Base-by-base conservation (phyloP, 1,140 invertebrate genomes). In the Venturia canescens region DNA sequence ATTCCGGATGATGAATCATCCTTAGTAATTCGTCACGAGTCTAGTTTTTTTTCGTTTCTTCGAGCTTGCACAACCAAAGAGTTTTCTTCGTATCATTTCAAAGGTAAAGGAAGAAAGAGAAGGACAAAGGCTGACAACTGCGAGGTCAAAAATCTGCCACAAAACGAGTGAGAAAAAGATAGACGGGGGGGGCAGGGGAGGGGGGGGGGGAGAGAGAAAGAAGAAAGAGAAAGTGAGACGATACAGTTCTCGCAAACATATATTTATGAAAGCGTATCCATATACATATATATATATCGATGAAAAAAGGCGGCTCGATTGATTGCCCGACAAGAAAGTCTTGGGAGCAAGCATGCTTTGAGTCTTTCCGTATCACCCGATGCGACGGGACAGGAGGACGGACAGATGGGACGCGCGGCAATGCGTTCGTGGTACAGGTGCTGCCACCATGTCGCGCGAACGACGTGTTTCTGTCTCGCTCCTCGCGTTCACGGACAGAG, bases 241-340 rank as follows among this genome's bases (percentile, higher is more conserved):
- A 50, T 50, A 50, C 48, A 16, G 2, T 50, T 50, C 48, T 3
- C 18, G 13, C 48, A 34, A 34, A 44, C 31, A 38, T 26, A 21
- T 50, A 16, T 21, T 1, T 48, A 48, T 48, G 50, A 5, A 53
- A 53, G 4, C 18, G n/a, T n/a, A 21, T 60, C 3, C 23, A 60
- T 60, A 60, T 82, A 77, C 66, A 82, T 70, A 13, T 60, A 60
- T 60, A 60, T 60, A 60, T 60, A 21, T 78, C 72, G 77, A 80
- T 53, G 66, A 75, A 71, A 34, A 75, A 80, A 82, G 84, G 87
- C 88, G 88, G 88, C 86, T 84, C 88, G 88, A 89, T 89, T 89
- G 87, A 89, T 89, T 89, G 84, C 85, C 23, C 72, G 80, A 82
- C 86, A 87, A 88, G 86, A 87, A 80, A 88, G 84, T 72, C 81